Base-by-base conservation (phyloP, 2,797 vertebrate genomes). In the Champsocephalus esox region DNA sequence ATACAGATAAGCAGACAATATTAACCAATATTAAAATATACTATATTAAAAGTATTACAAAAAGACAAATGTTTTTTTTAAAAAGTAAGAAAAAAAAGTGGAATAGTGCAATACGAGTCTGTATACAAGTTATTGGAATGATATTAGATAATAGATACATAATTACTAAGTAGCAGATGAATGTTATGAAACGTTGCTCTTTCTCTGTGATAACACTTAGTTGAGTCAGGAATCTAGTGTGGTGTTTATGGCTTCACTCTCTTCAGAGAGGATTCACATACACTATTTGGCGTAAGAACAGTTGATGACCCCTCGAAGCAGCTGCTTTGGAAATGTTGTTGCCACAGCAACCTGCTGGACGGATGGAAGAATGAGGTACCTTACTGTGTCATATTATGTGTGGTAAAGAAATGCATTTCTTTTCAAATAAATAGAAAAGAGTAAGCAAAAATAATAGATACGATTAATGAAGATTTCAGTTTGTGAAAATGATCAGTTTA, bases 281-380 rank as follows among this genome's bases (percentile, higher is more conserved):
- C 48, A 6, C 17, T 12, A 50, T 50, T 50, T 64, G 46, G 17
- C 32, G 6, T 1, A 50, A 7, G 7, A 50, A 8, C 52, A 57
- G 17, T 34, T 34, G 52, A 32, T 17, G 12, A 57, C 12, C 0
- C 12, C 16, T 56, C n/a, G 21, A 43, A 19, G 1, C 16, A 68
- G 44, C 16, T 48, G 17, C 44, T 63, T 28, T 49, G 45, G 34
- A 11, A 7, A 7, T n/a, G 45, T 67, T 24, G 28, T 38, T 68
- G n/a, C n/a, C 44, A 68, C n/a, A 49, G 44, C 12, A 68, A 58
- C 66, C 45, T 49, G 45, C 57, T 49, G 28, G 65, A 38, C 14
- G 34, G 13, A 45, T 21, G 10, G 8, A 41, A 49, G n/a, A 55
- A 41, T 62, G 7, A 55, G 43, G 19, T n/a, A 43, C 17, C 34